Conservation (phyloP, 2,888 invertebrate species). For the Ctenicera cuprea region DNA sequence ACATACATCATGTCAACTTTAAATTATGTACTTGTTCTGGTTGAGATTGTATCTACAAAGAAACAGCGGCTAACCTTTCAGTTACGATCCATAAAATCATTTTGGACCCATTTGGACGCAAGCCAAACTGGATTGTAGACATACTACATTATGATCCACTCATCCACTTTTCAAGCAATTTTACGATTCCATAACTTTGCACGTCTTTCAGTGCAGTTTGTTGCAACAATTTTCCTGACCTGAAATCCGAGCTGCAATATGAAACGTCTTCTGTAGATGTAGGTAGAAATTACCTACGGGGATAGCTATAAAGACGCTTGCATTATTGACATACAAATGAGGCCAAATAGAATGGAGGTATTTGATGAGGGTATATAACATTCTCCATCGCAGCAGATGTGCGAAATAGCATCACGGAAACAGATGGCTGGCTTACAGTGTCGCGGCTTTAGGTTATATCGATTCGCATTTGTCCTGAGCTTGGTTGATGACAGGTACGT, state of each 20-base stretch:
- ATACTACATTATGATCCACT: not conserved
- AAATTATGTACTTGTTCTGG: too few species aligned
- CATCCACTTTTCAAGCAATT: not conserved
- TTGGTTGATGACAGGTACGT: constrained; percentile 25
- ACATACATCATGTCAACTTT: too few species aligned
- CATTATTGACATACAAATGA: constrained; percentile 29
- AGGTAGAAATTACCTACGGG: not conserved
- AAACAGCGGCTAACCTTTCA: not conserved
- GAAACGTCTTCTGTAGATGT: too few species aligned
- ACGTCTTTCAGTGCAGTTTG: not conserved
- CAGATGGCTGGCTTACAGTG: constrained; percentile 42
- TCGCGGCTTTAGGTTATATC: constrained; percentile 40
- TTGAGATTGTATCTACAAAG: not conserved
- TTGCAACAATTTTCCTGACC: not conserved
- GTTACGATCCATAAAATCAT: constrained; percentile 11
- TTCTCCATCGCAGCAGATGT: constrained; percentile 37
- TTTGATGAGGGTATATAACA: constrained; percentile 36
- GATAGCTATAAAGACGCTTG: constrained; percentile 11
- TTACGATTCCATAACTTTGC: constrained; percentile 8
- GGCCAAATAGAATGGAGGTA: constrained; percentile 29
- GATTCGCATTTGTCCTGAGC: constrained; percentile 39
- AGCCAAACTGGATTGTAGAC: constrained; percentile 1
- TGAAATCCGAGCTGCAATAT: not conserved
- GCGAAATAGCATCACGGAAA: constrained; percentile 32
- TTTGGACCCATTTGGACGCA: constrained; percentile 6